phyloP scores from a whole-genome alignment of 2,797 vertebrate genomes.

The Avahi laniger region DNA sequence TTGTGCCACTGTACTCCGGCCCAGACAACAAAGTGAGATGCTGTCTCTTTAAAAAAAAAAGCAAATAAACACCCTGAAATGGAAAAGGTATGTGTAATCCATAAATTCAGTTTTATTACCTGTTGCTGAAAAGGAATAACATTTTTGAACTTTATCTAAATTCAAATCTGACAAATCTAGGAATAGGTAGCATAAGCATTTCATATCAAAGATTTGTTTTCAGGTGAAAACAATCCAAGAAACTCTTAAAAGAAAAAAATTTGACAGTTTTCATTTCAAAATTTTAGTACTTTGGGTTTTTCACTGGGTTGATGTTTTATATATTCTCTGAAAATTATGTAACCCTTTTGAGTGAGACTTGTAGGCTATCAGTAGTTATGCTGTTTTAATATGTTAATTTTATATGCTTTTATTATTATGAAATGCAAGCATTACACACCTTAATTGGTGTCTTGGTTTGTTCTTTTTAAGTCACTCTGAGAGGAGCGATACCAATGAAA shows the following conservation, averaged over 20 bases:
- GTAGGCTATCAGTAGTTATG: neutral
- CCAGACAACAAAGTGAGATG: neutral
- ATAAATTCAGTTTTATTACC: neutral
- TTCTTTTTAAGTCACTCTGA: slow-evolving; percentile 83
- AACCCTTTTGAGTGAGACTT: neutral
- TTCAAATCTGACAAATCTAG: neutral
- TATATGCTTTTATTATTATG: neutral
- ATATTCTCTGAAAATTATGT: slow-evolving; percentile 25
- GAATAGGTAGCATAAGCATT: neutral
- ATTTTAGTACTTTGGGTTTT: slow-evolving; percentile 24
- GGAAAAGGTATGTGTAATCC: neutral
- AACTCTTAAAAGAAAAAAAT: slow-evolving; percentile 15
- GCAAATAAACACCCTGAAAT: neutral
- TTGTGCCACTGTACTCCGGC: neutral
- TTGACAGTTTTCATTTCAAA: neutral
- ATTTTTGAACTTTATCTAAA: neutral
- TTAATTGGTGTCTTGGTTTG: slow-evolving; percentile 42
- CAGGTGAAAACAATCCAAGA: neutral
- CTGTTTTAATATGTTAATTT: neutral
- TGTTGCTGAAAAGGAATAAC: neutral
- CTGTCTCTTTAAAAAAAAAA: neutral
- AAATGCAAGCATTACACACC: neutral
- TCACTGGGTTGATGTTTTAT: neutral
- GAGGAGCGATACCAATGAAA: slow-evolving; percentile 83
- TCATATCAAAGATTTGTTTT: slow-evolving; percentile 20